These are phyloP conservation scores for Thamnophis elegans DNA, from an alignment of 2,797 vertebrate genomes.

Conservation along the genomic window DNA sequence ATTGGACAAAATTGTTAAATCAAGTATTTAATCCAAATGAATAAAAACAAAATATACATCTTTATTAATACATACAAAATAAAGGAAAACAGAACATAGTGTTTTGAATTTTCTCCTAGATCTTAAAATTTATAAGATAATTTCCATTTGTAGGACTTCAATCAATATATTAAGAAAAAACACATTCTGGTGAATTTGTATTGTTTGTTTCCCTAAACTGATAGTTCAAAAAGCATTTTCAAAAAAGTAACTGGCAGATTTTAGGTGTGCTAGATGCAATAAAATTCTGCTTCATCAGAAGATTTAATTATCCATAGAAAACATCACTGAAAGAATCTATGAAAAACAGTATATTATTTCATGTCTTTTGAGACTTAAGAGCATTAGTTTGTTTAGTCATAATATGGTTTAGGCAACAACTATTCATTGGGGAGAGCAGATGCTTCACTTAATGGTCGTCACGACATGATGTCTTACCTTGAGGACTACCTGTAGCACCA, in stretches of 20 bases:
- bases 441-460: neutral
- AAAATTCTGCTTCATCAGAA: neutral
- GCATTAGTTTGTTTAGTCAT: neutral
- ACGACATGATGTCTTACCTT: neutral
- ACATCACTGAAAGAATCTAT: neutral
- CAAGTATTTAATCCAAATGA: neutral
- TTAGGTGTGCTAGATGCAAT: neutral
- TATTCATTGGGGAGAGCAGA: neutral
- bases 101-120: neutral
- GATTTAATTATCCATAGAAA: neutral
- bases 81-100: neutral
- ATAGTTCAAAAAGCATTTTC: neutral
- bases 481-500: too few species aligned
- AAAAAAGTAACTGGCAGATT: neutral
- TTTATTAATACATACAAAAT: neutral
- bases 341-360: neutral
- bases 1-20: neutral
- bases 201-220: neutral
- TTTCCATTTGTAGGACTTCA: neutral
- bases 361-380: neutral
- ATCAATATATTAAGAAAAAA: neutral
- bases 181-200: neutral
- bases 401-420: neutral
- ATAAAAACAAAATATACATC: neutral
- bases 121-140: neutral